Evolutionary conservation across 2,888 invertebrate species (phyloP).

Genomic region (Leptinotarsa peninsularis): DNA sequence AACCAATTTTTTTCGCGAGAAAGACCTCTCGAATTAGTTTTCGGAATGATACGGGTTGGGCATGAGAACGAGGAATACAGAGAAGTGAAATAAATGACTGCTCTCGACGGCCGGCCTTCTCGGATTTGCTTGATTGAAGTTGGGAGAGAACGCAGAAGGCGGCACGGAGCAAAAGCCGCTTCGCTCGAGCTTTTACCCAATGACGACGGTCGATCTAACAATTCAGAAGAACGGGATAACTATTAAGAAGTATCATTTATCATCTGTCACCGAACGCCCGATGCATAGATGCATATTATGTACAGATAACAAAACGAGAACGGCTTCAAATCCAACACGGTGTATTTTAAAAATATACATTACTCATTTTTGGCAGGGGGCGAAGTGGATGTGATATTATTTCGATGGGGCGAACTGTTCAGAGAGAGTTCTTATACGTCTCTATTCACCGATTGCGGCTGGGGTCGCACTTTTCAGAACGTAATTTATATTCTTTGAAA

Average conservation of each 20-base stretch:
- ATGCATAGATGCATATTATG: constrained; percentile 53
- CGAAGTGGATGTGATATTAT: constrained; percentile 3
- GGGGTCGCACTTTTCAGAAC: background rate
- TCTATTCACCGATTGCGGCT: background rate
- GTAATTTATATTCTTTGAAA: background rate
- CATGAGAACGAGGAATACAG: constrained; percentile 11
- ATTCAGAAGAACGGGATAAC: constrained; percentile 64
- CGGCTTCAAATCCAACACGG: constrained; percentile 33
- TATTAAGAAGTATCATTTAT: constrained; percentile 66
- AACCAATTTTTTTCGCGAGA: too few species aligned
- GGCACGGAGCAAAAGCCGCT: constrained; percentile 53
- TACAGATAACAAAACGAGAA: constrained; percentile 42
- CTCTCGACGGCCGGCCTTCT: constrained; percentile 27
- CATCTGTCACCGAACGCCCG: constrained; percentile 62
- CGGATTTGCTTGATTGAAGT: constrained; percentile 58
- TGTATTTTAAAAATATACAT: constrained; percentile 28
- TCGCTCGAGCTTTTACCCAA: constrained; percentile 61
- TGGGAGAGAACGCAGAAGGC: constrained; percentile 48
- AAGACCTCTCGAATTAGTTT: background rate
- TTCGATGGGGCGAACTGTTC: constrained; percentile 15
- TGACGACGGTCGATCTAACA: constrained; percentile 62
- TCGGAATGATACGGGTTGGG: constrained; percentile 26
- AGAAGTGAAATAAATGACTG: constrained; percentile 22
- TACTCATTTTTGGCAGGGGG: constrained; percentile 28
- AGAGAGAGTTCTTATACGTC: constrained; percentile 9